A percentile compares a stretch with the other conserved stretches of the same genome.
These are phyloP conservation scores for Hydrophis major DNA, from an alignment of 2,797 vertebrate genomes.

Conservation along the genomic window DNA sequence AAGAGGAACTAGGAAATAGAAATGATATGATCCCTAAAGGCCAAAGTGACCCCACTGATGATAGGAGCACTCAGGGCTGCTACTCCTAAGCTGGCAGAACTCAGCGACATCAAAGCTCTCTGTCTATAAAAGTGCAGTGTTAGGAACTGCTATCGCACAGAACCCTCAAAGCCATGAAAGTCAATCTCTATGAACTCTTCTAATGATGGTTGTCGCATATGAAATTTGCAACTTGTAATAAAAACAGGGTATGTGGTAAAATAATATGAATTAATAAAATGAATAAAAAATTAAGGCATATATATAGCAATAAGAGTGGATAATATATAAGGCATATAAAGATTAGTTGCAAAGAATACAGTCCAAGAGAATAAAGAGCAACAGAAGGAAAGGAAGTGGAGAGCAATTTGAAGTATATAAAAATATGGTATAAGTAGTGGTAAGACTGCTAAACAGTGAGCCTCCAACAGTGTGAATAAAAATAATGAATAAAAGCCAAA, in stretches of 20 bases:
- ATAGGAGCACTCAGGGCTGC: not conserved
- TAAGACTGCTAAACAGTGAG: not conserved
- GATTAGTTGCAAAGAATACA: not conserved
- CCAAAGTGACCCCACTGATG: not conserved
- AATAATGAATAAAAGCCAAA: not conserved
- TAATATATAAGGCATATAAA: not conserved
- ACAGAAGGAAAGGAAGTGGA: not conserved
- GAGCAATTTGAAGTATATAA: not conserved
- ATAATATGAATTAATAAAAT: not conserved
- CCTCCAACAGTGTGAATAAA: not conserved
- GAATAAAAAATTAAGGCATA: not conserved
- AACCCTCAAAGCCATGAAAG: not conserved
- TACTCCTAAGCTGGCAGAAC: not conserved
- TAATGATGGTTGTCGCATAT: not conserved
- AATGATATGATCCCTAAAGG: not conserved
- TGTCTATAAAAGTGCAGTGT: not conserved
- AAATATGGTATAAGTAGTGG: not conserved
- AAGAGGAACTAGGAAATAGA: not conserved
- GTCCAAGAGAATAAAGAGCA: not conserved
- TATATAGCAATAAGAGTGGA: not conserved
- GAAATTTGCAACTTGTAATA: not conserved
- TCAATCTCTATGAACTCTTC: not conserved
- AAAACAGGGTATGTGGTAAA: not conserved
- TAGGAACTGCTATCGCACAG: not conserved
- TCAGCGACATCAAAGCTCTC: not conserved